These are phyloP conservation scores for Enoplosus armatus DNA, from an alignment of 2,797 vertebrate species.

Conservation along the genomic window DNA sequence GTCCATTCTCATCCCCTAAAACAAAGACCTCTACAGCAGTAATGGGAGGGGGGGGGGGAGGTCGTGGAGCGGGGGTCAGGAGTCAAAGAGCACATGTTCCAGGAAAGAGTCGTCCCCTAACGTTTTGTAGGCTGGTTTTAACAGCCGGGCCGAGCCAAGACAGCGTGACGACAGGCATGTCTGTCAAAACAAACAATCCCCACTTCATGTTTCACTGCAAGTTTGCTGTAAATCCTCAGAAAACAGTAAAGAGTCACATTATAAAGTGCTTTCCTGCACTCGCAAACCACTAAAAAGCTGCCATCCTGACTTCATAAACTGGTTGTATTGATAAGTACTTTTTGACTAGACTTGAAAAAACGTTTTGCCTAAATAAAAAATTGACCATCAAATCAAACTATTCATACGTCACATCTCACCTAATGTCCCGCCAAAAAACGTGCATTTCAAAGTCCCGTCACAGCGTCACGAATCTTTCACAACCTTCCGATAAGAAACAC, in stretches of 20 bases:
- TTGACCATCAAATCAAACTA: background rate
- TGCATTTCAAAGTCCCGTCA: slow-evolving; percentile 9
- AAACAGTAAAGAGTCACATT: slow-evolving; percentile 1
- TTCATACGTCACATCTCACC: background rate
- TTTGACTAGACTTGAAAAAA: too few species aligned
- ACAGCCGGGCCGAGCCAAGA: slow-evolving; percentile 56
- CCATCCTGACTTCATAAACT: background rate
- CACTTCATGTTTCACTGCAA: slow-evolving; percentile 44
- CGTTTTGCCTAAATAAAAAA: too few species aligned
- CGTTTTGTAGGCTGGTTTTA: slow-evolving; percentile 69
- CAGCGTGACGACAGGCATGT: slow-evolving; percentile 57
- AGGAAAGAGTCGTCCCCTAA: slow-evolving; percentile 68
- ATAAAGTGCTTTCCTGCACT: slow-evolving; percentile 10
- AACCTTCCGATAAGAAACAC: slow-evolving; percentile 51
- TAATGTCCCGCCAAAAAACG: slow-evolving; percentile 1
- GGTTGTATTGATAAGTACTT: background rate
- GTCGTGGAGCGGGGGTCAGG: slow-evolving; percentile 25
- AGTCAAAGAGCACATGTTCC: slow-evolving; percentile 81
- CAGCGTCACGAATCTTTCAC: slow-evolving; percentile 29
- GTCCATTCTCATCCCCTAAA: slow-evolving; percentile 62
- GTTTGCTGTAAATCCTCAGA: slow-evolving; percentile 27
- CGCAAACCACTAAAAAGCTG: background rate
- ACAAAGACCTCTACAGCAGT: slow-evolving; percentile 64
- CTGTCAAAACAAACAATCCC: slow-evolving; percentile 66
- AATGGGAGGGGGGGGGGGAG: background rate